A percentile compares a stretch with the other conserved stretches of the same genome.
Conservation (phyloP, 1,140 invertebrate genomes). For the Musca domestica region DNA sequence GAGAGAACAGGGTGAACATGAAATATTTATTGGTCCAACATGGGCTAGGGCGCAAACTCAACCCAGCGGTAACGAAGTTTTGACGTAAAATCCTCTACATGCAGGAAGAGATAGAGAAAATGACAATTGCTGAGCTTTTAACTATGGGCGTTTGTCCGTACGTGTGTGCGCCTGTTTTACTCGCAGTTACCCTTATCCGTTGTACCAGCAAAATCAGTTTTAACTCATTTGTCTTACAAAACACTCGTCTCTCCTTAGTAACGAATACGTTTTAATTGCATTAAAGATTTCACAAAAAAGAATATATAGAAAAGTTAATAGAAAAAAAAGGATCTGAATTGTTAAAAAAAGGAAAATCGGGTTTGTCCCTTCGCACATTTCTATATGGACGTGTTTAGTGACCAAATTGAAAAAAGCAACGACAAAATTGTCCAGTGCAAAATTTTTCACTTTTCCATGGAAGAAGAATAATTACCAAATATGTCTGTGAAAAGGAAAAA, state of each 20-base stretch:
- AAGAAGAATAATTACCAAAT: conserved; percentile 3
- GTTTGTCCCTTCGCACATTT: too few relatives aligned
- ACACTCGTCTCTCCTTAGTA: conserved; percentile 13
- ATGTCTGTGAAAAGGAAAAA: conserved; percentile 10
- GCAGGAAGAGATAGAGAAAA: too few relatives aligned
- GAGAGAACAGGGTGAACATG: too few relatives aligned
- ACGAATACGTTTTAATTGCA: conserved; percentile 12
- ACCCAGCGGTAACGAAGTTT: background rate
- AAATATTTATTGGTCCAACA: too few relatives aligned
- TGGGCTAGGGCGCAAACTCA: conserved; percentile 1
- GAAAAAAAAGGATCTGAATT: too few relatives aligned
- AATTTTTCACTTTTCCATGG: background rate
- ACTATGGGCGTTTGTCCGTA: background rate
- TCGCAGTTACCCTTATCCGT: conserved; percentile 14
- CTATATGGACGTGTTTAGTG: too few relatives aligned
- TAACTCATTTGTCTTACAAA: conserved; percentile 21
- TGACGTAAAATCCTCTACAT: conserved; percentile 7
- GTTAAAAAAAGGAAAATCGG: too few relatives aligned
- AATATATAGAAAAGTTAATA: too few relatives aligned
- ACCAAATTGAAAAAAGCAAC: too few relatives aligned
- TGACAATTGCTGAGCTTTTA: conserved; percentile 4
- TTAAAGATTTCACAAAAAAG: background rate
- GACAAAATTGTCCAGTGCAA: background rate
- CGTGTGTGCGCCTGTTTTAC: background rate
- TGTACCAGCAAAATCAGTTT: conserved; percentile 17